Evolutionary conservation across 2,797 vertebrate species (phyloP).

Genomic region (Iguana delicatissima): DNA sequence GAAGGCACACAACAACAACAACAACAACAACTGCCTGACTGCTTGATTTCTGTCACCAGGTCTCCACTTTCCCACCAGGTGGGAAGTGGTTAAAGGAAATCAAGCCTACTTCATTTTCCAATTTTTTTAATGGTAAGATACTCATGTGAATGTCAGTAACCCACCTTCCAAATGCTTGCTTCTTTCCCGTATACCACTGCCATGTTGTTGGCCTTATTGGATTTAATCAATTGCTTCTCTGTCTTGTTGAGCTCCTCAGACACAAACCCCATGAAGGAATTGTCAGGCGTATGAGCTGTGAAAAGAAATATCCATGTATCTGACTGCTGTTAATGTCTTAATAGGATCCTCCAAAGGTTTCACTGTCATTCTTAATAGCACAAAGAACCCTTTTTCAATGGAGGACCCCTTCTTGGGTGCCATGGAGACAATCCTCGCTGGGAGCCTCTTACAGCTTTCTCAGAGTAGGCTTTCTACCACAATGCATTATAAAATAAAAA

Average conservation of each 20-base stretch:
- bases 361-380: neutral
- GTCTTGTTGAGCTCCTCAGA: conserved; percentile 93
- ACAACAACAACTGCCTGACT: too few relatives aligned
- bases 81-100: neutral
- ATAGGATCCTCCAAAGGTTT: neutral
- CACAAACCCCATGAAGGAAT: conserved; percentile 97
- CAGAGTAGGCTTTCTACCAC: neutral
- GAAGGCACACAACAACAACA: too few relatives aligned
- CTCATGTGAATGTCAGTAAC: conserved; percentile 4
- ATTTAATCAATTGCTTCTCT: conserved; percentile 86
- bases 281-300: conserved; percentile 94
- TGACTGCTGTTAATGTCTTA: neutral
- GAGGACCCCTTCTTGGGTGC: neutral
- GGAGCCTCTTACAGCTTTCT: neutral
- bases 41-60: too few relatives aligned
- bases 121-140: neutral
- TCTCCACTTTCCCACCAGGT: too few relatives aligned
- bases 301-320: conserved; percentile 37
- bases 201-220: conserved; percentile 91
- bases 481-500: neutral
- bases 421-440: neutral
- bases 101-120: neutral
- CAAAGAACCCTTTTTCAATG: neutral
- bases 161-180: conserved; percentile 97
- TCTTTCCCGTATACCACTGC: conserved; percentile 95